A percentile compares a stretch with the other conserved stretches of the same genome.
phyloP scores from a whole-genome alignment of 2,797 vertebrate species.

The Oophaga sylvatica region DNA sequence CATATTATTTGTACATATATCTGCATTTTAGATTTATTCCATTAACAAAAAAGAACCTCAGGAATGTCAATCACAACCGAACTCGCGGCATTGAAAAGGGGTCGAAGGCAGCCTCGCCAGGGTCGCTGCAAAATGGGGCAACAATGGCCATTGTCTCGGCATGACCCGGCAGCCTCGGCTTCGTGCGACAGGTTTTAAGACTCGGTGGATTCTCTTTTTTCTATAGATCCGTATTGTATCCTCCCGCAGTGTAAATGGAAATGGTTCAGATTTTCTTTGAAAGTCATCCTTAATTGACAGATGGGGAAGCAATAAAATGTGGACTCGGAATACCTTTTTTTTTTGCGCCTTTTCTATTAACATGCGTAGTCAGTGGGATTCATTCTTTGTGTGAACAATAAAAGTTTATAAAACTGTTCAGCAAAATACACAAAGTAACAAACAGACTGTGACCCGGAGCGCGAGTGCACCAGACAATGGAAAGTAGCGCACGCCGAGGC shows the following conservation, averaged over 20 bases:
- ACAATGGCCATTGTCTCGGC: no score
- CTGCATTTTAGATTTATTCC: background rate
- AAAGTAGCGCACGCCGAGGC: background rate
- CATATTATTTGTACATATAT: conserved; percentile 7
- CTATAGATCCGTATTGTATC: background rate
- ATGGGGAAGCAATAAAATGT: background rate
- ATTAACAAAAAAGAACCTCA: background rate
- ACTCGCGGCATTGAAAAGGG: background rate
- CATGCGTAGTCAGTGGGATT: background rate
- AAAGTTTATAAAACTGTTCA: background rate
- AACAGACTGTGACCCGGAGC: background rate
- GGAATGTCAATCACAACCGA: background rate
- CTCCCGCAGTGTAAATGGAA: background rate
- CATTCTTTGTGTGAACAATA: background rate
- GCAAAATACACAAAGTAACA: background rate
- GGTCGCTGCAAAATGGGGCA: background rate
- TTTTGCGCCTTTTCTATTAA: background rate
- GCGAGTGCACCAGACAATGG: background rate
- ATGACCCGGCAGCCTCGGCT: background rate
- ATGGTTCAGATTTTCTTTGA: background rate
- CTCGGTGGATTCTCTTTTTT: background rate
- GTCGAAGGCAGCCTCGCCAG: background rate
- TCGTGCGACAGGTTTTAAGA: background rate
- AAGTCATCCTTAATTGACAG: conserved; percentile 6
- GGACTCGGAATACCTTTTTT: background rate